A percentile compares a stretch with the other conserved stretches of the same genome.
Evolutionary conservation across 2,888 invertebrate genomes (phyloP).

Genomic region (Xestia c-nigrum): DNA sequence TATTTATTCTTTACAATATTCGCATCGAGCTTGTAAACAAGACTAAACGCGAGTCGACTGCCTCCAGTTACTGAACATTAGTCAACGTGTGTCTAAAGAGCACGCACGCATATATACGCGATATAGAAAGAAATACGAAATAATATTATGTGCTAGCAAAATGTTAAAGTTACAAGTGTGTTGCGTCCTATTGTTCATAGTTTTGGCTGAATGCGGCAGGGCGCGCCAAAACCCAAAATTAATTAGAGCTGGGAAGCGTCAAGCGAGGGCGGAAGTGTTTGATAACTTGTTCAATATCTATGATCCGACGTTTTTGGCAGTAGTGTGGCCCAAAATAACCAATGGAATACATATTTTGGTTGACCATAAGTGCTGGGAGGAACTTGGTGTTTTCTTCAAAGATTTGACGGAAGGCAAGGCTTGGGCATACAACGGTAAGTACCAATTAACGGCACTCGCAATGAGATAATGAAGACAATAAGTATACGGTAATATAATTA

Average conservation of each 20-base stretch:
- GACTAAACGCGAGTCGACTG: conserved; percentile 28
- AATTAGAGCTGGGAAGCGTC: conserved; percentile 67
- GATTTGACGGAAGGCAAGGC: conserved; percentile 84
- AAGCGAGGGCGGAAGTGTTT: conserved; percentile 74
- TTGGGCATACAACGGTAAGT: conserved; percentile 90
- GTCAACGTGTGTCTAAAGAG: conserved; percentile 50
- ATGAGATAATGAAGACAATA: conserved; percentile 42
- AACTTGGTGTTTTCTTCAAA: conserved; percentile 83
- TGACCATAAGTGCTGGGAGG: conserved; percentile 83
- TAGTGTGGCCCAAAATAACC: conserved; percentile 86
- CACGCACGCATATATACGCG: conserved; percentile 57
- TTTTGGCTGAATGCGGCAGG: conserved; percentile 64
- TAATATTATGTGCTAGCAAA: conserved; percentile 67
- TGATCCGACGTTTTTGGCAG: conserved; percentile 84
- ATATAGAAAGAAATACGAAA: conserved; percentile 56
- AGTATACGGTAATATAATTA: conserved; percentile 42
- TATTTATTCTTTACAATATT: conserved; percentile 23
- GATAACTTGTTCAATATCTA: conserved; percentile 85
- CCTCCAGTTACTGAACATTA: conserved; percentile 58
- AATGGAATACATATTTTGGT: conserved; percentile 84
- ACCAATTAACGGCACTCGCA: conserved; percentile 42
- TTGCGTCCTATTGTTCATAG: conserved; percentile 64
- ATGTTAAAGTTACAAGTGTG: conserved; percentile 69
- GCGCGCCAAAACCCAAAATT: conserved; percentile 70
- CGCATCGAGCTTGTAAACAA: conserved; percentile 59